These are phyloP conservation scores for Nematopogon swammerdamellus DNA, from an alignment of 2,888 invertebrate species.

Conservation along the genomic window DNA sequence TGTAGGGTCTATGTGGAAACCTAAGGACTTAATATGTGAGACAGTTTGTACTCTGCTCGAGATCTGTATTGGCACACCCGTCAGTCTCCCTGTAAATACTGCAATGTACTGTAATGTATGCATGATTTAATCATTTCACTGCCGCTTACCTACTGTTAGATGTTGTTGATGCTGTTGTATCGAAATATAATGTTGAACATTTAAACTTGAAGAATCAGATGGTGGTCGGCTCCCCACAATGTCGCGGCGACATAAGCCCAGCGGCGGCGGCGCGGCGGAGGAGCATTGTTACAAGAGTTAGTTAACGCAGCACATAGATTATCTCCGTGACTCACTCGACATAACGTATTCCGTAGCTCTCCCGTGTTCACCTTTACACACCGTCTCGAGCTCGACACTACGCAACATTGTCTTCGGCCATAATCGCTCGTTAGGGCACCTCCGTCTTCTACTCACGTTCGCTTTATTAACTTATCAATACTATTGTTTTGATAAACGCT, in stretches of 20 bases:
- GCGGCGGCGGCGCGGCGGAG: too few species aligned
- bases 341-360: not conserved
- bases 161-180: too few species aligned
- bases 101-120: too few species aligned
- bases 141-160: too few species aligned
- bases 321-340: not conserved
- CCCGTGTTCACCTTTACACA: not conserved
- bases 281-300: not conserved
- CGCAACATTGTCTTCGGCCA: not conserved
- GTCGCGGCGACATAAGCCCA: not conserved
- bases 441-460: conserved; percentile 19
- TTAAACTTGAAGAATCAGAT: not conserved
- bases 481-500: conserved; percentile 56
- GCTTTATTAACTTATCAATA: conserved; percentile 55
- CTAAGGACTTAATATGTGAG: too few species aligned
- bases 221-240: not conserved
- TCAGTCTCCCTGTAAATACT: too few species aligned
- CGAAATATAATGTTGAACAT: too few species aligned
- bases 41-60: too few species aligned
- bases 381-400: not conserved
- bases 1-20: too few species aligned
- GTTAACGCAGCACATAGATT: not conserved
- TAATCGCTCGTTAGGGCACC: conserved; percentile 46
- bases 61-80: too few species aligned
- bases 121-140: too few species aligned